A percentile compares a stretch with the other conserved stretches of the same genome.
Conservation (phyloP, 2,113 vertebrate species). For the Salvelinus sp. region DNA sequence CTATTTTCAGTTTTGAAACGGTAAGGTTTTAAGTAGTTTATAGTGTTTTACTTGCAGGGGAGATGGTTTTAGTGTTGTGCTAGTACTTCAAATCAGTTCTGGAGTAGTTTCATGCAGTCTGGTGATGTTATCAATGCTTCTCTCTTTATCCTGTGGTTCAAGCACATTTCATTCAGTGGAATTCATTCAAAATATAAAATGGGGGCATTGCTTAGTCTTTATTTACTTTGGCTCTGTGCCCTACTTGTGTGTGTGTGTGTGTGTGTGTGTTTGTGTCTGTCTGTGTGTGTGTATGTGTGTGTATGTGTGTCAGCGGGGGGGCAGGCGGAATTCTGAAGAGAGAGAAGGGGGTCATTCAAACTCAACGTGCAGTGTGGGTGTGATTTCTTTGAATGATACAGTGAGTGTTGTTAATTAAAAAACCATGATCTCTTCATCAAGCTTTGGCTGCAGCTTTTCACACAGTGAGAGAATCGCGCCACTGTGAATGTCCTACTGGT, state of each 20-base stretch:
- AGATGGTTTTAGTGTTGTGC: constrained; percentile 15
- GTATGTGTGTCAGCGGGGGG: no score
- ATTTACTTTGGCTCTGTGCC: no score
- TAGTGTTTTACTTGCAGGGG: constrained; percentile 19
- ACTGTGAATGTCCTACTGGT: constrained; percentile 23
- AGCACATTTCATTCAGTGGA: constrained; percentile 27
- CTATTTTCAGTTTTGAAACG: constrained; percentile 39
- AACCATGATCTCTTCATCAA: constrained; percentile 1
- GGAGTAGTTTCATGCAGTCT: no score
- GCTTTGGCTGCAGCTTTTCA: not conserved
- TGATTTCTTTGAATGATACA: constrained; percentile 24
- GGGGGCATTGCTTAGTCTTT: constrained; percentile 35
- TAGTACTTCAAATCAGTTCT: constrained; percentile 37
- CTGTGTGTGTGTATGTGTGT: no score
- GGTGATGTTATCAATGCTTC: not conserved
- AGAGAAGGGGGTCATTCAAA: constrained; percentile 59
- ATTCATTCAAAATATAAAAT: constrained; percentile 31
- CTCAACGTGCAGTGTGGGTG: constrained; percentile 14
- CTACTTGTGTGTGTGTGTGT: no score
- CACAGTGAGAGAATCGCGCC: not conserved
- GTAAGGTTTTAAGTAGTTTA: constrained; percentile 45
- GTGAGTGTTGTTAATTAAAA: constrained; percentile 13
- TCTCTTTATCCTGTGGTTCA: constrained; percentile 14
- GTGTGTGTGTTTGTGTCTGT: no score
- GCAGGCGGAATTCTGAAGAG: constrained; percentile 24